Conservation (phyloP, 2,888 invertebrate species). For the Xestoiulus laeticollis region DNA sequence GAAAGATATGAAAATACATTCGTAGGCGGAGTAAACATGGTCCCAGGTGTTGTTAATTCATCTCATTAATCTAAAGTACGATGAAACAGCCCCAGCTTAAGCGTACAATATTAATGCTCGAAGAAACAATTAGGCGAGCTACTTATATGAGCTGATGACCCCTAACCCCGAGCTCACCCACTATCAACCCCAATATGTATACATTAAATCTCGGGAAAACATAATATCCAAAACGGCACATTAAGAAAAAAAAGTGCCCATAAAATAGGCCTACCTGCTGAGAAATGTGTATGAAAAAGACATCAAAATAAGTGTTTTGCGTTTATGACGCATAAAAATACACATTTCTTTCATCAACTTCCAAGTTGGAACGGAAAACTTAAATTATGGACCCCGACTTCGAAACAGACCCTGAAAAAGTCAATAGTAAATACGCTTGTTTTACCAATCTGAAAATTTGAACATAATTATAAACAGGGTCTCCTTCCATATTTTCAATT, state of each 20-base stretch:
- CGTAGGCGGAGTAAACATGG: neutral
- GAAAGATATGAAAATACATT: neutral
- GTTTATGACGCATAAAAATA: conserved; percentile 10
- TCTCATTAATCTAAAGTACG: neutral
- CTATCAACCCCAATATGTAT: neutral
- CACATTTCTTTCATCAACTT: neutral
- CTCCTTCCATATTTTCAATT: no score
- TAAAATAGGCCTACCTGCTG: conserved; percentile 12
- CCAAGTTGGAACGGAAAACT: neutral
- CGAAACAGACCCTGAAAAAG: neutral
- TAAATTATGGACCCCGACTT: neutral
- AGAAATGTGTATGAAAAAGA: neutral
- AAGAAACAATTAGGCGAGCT: neutral
- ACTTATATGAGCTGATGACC: neutral
- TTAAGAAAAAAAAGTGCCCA: neutral
- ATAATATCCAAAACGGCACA: neutral
- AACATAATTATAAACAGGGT: no score
- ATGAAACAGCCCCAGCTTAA: neutral
- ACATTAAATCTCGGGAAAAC: neutral
- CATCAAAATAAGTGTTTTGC: neutral
- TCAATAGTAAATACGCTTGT: no score
- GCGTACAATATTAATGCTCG: neutral
- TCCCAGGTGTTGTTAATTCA: conserved; percentile 15
- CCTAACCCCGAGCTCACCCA: neutral
- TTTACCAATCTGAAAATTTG: neutral